Base-by-base conservation (phyloP, 2,113 vertebrate genomes). In the Sylvilagus bachmani region DNA sequence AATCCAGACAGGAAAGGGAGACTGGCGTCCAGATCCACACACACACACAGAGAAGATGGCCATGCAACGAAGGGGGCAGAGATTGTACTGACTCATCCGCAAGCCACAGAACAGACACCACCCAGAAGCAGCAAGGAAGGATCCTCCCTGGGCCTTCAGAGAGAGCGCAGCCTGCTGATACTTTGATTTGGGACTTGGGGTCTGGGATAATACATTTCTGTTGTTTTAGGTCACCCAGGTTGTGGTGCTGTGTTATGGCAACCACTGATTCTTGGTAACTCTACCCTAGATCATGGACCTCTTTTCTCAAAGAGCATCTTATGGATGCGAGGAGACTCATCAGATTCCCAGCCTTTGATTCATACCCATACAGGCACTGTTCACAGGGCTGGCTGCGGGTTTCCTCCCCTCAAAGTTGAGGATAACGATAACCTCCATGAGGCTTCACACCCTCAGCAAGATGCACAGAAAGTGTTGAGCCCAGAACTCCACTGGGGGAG, bases 401-500 rank as follows among this genome's bases (percentile, higher is more conserved):
- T 55, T 79, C 86, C 64, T 91, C 69, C n/a, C 55, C 71, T 29
- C 0, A 33, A 31, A n/a, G 29, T 10, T 25, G 62, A 86, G 66
- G 51, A 71, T 6, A 16, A 58, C 1, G 12, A 66, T 2, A 33
- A 10, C 13, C 82, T 87, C 71, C 94, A 74, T 33, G 33, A 36
- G 55, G 29, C 80, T 16, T 3, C 33, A 89, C 62, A 3, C 36
- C 38, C 29, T 22, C 58, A 29, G 62, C 5, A 0, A 81, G 67
- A 25, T 0, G 64, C 55, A 69, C 1, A 53, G 73, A 78, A 84
- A 61, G 53, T 0, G 0, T n/a, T 12, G 6, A 73, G 80, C 58
- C 19, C 0, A n/a, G 11, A 3, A 1, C 19, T 7, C 29, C 38
- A 1, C 17, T 19, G 10, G 9, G 0, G 25, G 19, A 67, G 62